Evolutionary conservation across 2,888 invertebrate species (phyloP), one percentile per base, ranked within the genome.

Genomic region (Podabrus alpinus): DNA sequence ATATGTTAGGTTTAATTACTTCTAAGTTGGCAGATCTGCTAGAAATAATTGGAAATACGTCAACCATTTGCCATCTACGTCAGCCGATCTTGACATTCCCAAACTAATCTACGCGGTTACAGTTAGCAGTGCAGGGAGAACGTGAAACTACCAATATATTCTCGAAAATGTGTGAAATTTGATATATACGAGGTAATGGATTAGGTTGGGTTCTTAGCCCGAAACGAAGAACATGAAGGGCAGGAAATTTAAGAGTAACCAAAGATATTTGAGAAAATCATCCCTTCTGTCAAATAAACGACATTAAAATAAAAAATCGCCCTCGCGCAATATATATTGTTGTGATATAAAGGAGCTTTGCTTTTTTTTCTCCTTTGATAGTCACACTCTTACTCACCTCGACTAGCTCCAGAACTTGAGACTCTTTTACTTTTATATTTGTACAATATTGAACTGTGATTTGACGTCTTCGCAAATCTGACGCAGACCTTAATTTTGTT

Each of bases 1-100:
- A 77, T 77, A 72, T 75, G 78, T 79, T 78, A 77, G 69, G 72
- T 75, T 73, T 78, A 79, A 79, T 77, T 79, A 77, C 76, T 73
- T 73, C 74, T 76, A 77, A 79, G 77, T 75, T 74, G 78, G 74
- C 74, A 78, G 66, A 73, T 69, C 68, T 66, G 66, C 69, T 66
- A 25, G 68, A 72, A 76, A 78, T 79, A 79, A 79, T 79, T 77
- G 77, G 77, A 76, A 75, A 76, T 73, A 71, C 74, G 79, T 77
- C 77, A 75, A 75, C 66, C 72, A 75, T 78, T 77, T 78, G 78
- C 78, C 79, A 78, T 73, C 71, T 72, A 75, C 72, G 75, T 75
- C 72, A 75, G 75, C 69, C 70, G 67, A 71, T 73, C 75, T 66
- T 72, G 75, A 75, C 75, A 69, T 75, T 67, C 68, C 66, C 72